Evolutionary conservation across 2,888 invertebrate genomes (phyloP), one percentile per base, ranked within the genome.

Genomic region (Erebia palarica): DNA sequence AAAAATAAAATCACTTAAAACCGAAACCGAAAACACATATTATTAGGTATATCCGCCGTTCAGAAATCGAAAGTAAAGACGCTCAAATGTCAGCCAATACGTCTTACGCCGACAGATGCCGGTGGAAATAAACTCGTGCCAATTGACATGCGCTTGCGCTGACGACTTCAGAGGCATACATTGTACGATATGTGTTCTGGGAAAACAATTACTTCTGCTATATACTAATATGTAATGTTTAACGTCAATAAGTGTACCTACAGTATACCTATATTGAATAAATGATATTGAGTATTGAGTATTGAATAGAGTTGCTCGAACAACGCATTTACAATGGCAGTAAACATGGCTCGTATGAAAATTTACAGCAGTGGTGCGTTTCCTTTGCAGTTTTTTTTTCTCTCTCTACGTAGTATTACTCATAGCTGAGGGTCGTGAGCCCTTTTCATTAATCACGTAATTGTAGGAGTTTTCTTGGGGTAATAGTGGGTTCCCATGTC

Each of bases 71-170:
- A 58, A 58, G 27, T 27, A 27, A 36, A 27, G 57, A 58, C 27
- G 27, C 57, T 27, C 10, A 58, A 58, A 58, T 58, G 57, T 58
- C 57, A 58, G 57, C 71, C 73, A 74, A 73, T 75, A 74, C 68
- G 55, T 70, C 63, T 59, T 27, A 51, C 27, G 67, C 49, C 69
- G 71, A 69, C 67, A 69, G 70, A 68, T 71, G 73, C 21, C 70
- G 57, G 70, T 72, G 75, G 73, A 76, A 75, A 75, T 75, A 74
- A 65, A 72, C 65, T 14, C 21, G 18, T 63, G 71, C 65, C 71
- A 74, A 75, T 72, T 72, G 74, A 75, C 75, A 72, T 69, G 55
- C 51, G 55, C 70, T 66, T 14, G 27, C 55, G 57, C 57, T 58
- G 57, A 58, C 57, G 57, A 58, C 57, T 27, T 4, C 14, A 58